These are phyloP conservation scores for Alviniconcha strummeri DNA, from an alignment of 2,888 invertebrate genomes.

Conservation along the genomic window DNA sequence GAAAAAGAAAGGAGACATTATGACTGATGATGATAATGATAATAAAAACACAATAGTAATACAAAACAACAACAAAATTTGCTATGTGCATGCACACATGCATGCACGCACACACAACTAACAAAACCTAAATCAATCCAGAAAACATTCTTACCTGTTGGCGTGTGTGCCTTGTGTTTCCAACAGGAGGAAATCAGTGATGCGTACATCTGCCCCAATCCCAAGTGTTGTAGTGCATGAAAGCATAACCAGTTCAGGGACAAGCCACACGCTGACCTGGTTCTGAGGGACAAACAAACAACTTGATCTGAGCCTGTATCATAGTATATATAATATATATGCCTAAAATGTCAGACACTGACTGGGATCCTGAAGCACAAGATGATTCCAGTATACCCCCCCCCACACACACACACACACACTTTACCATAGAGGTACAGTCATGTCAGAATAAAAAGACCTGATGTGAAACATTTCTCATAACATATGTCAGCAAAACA, in stretches of 20 bases:
- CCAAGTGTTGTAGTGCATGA: constrained; percentile 33
- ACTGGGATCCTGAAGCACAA: no score
- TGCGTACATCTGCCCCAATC: constrained; percentile 38
- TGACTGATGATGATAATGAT: neutral
- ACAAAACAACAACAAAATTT: no score
- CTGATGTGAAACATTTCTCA: no score
- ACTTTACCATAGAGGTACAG: neutral
- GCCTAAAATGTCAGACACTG: no score
- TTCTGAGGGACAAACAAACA: constrained; percentile 41
- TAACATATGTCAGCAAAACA: neutral
- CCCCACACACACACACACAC: neutral
- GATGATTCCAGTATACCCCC: neutral
- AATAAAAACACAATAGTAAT: neutral
- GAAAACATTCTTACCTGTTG: constrained; percentile 46
- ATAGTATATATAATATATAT: no score
- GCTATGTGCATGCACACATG: no score
- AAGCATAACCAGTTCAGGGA: constrained; percentile 45
- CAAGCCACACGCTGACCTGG: constrained; percentile 49
- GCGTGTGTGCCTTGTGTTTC: constrained; percentile 53
- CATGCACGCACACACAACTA: no score
- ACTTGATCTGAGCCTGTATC: no score
- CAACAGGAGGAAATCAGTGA: constrained; percentile 52
- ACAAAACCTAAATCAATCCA: no score
- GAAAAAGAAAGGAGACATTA: neutral
- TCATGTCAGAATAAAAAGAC: neutral